Conservation (phyloP, 1,140 invertebrate genomes). For the Pogonomyrmex barbatus region DNA sequence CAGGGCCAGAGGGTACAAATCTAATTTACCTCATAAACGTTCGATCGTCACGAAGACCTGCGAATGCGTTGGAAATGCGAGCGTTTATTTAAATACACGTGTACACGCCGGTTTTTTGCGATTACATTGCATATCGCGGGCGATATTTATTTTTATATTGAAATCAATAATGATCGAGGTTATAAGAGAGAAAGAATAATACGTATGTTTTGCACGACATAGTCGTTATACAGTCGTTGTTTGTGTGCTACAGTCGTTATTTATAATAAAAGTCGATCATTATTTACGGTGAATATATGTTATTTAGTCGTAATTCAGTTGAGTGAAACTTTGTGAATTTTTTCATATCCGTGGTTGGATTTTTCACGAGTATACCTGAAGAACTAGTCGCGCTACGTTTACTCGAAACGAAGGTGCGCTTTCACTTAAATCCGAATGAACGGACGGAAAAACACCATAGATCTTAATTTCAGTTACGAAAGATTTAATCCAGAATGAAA, state of each 20-base stretch:
- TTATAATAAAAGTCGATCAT: not conserved
- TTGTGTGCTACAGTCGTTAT: not conserved
- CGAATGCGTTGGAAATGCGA: not conserved
- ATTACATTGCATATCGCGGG: not conserved
- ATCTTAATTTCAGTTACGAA: conserved; percentile 18
- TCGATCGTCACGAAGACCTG: conserved; percentile 1
- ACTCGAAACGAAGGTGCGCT: not conserved
- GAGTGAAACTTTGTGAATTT: not conserved
- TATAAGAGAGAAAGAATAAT: not conserved
- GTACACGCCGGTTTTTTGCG: not conserved
- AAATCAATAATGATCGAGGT: not conserved
- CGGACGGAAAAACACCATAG: not conserved
- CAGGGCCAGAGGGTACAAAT: conserved; percentile 25
- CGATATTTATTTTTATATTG: not conserved
- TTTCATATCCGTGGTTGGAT: not conserved
- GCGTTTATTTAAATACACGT: not conserved
- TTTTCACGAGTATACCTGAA: not conserved
- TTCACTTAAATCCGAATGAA: conserved; percentile 3
- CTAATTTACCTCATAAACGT: conserved; percentile 36
- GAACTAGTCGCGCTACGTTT: not conserved
- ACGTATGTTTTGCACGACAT: not conserved
- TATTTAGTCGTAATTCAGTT: conserved; percentile 13
- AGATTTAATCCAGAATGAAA: conserved; percentile 7
- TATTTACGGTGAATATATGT: not conserved
- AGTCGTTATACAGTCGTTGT: not conserved